These are phyloP conservation scores for Camponotus vicinus DNA, from an alignment of 1,140 invertebrate genomes.

Conservation along the genomic window DNA sequence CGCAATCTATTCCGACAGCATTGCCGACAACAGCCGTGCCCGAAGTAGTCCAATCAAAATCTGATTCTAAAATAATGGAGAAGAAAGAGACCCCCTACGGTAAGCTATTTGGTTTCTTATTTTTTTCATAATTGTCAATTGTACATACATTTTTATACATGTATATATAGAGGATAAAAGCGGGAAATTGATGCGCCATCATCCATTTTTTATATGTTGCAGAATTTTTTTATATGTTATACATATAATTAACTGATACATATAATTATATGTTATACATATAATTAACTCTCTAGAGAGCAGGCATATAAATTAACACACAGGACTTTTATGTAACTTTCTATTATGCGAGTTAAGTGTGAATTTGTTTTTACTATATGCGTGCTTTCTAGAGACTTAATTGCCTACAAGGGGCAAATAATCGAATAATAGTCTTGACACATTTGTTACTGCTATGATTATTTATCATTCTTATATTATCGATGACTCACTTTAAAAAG, in stretches of 20 bases:
- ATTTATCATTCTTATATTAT: constrained; percentile 21
- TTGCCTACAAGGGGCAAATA: background rate
- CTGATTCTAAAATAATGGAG: constrained; percentile 91
- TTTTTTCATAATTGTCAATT: constrained; percentile 5
- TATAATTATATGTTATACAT: background rate
- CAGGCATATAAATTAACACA: background rate
- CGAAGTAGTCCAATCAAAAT: constrained; percentile 81
- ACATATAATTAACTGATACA: no score
- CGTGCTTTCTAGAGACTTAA: constrained; percentile 38
- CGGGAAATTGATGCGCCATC: constrained; percentile 40
- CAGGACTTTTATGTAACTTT: background rate
- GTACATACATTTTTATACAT: no score
- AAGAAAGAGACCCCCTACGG: constrained; percentile 96
- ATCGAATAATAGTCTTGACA: background rate
- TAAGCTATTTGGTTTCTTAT: constrained; percentile 85
- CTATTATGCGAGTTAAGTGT: background rate
- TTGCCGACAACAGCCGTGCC: constrained; percentile 84
- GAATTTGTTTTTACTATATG: background rate
- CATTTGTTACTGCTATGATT: background rate
- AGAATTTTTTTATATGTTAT: constrained; percentile 6
- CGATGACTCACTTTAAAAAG: constrained; percentile 34
- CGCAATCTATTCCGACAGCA: constrained; percentile 89
- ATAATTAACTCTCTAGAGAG: background rate
- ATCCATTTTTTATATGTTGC: constrained; percentile 13
- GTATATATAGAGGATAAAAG: constrained; percentile 39